Base-by-base conservation (phyloP, 1,140 invertebrate genomes). In the Pogonomyrmex barbatus region DNA sequence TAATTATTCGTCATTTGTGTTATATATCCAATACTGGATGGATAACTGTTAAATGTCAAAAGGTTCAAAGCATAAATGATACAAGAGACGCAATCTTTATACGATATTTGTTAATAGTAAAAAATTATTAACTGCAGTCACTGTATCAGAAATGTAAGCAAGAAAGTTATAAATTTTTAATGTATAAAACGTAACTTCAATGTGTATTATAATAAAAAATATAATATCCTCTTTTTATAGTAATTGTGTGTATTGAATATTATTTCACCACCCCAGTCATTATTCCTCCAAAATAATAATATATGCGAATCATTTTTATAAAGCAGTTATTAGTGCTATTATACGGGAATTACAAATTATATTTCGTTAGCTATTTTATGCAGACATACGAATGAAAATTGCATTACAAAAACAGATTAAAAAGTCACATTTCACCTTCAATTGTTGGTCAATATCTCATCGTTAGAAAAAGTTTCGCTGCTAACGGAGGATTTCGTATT, bases 1-100 rank as follows among this genome's bases (percentile, higher is more conserved):
- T 83, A 73, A 83, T 83, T 62, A 60, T 60, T 47, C 9, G 42
- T 17, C 14, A 33, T 73, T 82, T 17, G 10, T 50, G 39, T 12
- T 71, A 30, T 36, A n/a, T 9, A 73, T 73, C 4, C 2, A 8
- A 71, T 52, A 12, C n/a, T n/a, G n/a, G 4, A 68, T 12, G 5
- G 10, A 81, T 56, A 56, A 70, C 14, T 73, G 4, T 42, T 5
- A 39, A 83, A 62, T 75, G 39, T 50, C 42, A 75, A 47, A 82
- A 5, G 6, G 30, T 1, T 71, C 47, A 36, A 47, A 75, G 8
- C 24, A 73, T 60, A 54, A 62, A 24, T 2, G 12, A 60, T 47
- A 14, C 0, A 24, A 24, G 42, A 45, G 47, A 54, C 12, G 9
- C 5, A 30, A 68, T 14, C n/a, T 33, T 30, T 8, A 45, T 33